phyloP scores from a whole-genome alignment of 2,797 vertebrate species.

The Darevskia mixta region DNA sequence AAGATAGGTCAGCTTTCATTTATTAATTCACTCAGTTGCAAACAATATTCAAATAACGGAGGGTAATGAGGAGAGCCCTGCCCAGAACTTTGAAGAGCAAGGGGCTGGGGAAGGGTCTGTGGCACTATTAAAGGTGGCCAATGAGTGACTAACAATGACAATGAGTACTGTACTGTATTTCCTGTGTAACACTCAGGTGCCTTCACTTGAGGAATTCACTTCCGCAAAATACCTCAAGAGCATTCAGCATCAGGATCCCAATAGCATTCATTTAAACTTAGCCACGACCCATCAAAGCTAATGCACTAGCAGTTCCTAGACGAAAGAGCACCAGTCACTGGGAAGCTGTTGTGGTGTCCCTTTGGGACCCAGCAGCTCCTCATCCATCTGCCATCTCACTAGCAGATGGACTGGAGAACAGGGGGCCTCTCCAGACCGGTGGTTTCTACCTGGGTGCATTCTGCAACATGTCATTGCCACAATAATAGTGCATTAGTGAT shows the following conservation, averaged over 20 bases:
- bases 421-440: no score
- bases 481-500: no score
- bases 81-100: background rate
- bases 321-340: background rate
- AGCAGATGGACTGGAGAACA: background rate
- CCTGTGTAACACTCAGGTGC: no score
- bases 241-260: background rate
- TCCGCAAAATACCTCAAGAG: background rate
- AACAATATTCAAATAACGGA: background rate
- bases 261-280: background rate
- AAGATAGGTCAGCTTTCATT: background rate
- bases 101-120: background rate
- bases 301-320: background rate
- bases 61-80: background rate
- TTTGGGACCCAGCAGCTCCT: background rate
- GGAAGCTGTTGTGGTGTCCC: background rate
- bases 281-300: background rate
- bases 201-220: background rate
- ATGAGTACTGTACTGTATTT: background rate
- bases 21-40: background rate
- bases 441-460: no score
- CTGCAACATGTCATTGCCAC: no score
- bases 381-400: background rate
- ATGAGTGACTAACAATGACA: background rate
- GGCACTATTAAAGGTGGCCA: background rate